Evolutionary conservation across 2,113 vertebrate genomes (phyloP).

Genomic region (Datnioides undecimradiatus): DNA sequence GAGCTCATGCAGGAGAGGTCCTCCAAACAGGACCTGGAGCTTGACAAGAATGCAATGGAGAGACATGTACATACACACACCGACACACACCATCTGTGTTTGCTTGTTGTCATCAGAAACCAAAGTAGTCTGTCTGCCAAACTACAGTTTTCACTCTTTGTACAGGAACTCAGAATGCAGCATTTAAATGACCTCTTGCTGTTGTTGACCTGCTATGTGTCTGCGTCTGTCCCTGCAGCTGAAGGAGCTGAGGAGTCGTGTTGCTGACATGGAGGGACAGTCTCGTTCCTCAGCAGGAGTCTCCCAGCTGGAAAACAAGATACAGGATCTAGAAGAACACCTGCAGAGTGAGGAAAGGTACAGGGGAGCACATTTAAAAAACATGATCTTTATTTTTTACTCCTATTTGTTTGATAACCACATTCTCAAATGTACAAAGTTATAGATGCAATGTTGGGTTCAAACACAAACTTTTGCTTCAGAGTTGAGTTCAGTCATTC

Average conservation of each 20-base stretch:
- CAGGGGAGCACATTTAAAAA: neutral
- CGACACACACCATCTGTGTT: neutral
- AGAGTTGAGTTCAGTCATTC: too few species aligned
- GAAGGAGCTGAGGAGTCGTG: constrained; percentile 91
- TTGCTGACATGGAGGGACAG: constrained; percentile 90
- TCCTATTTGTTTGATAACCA: neutral
- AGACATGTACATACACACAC: constrained; percentile 85
- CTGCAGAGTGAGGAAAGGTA: constrained; percentile 92
- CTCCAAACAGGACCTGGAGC: constrained; percentile 93
- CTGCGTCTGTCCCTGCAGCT: constrained; percentile 79
- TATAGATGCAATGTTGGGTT: too few species aligned
- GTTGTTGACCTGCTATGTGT: neutral
- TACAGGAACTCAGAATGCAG: neutral
- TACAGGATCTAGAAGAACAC: constrained; percentile 90
- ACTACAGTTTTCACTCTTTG: neutral
- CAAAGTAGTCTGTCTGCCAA: neutral
- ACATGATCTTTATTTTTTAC: neutral
- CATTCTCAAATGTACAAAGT: too few species aligned
- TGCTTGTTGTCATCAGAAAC: neutral
- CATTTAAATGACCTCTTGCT: neutral
- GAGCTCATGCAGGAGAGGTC: constrained; percentile 95
- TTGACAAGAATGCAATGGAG: constrained; percentile 94
- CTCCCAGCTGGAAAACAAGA: constrained; percentile 89
- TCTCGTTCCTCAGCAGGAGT: constrained; percentile 86
- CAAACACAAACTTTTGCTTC: too few species aligned